Evolutionary conservation across 92 coral and sea anemone genomes (phyloP), one percentile per base, ranked within the genome.

Genomic region (Nematostella vectensis): DNA sequence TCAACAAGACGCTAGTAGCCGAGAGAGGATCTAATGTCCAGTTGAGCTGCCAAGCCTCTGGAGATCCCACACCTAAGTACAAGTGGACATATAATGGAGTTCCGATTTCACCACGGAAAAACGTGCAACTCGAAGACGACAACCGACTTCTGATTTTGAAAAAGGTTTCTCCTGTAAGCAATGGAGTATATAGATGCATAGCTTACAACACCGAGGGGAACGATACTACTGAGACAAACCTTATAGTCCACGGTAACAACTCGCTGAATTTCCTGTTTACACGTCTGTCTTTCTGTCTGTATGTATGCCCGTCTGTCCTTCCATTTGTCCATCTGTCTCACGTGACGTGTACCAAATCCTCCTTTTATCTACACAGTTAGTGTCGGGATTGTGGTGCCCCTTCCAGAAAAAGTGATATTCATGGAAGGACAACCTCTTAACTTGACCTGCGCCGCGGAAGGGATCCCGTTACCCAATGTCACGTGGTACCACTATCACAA

Each of bases 391-490:
- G 10, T 69, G 18, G 12, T 26, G 19, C 29, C 24, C 20, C 44
- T 66, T 18, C 47, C 65, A 23, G 40, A 11, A n/a, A 37, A 42
- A 27, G 18, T 37, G 11, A 55, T 69, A 8, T 47, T 26, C 15
- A 45, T 63, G 17, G 78, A 57, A 27, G 47, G 69, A 0, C 26
- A 53, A 0, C 3, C 21, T 2, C 55, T 59, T 24, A 20, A 25
- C 1, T 55, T 83, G 2, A 27, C 61, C 10, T 83, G 93, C 31
- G 54, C 12, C 1, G 93, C 77, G 1, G 77, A 72, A 24, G 64
- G 70, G 26, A 72, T 77, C 30, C 93, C 93, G 24, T 53, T 62
- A 21, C 85, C 93, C 18, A 16, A 31, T 13, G 58, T 83, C 47
- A 48, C 31, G 21, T 83, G 93, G 93, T 36, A 8, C 21, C 36